phyloP scores from a whole-genome alignment of 2,888 invertebrate species.

The Sycophila texana region DNA sequence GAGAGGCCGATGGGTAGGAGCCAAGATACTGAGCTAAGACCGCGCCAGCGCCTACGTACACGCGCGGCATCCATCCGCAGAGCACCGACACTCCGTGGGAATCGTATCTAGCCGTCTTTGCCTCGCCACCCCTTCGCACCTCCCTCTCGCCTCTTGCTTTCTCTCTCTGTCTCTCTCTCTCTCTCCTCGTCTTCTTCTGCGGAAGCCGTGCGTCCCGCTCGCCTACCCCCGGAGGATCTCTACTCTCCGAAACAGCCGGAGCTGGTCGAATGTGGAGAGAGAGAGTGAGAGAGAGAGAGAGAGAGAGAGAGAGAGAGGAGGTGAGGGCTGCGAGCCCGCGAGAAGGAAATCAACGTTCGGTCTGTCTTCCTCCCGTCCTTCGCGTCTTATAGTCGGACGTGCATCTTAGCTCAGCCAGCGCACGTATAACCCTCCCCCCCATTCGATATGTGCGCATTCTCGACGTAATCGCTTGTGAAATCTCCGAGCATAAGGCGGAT shows the following conservation, averaged over 20 bases:
- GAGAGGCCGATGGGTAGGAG: conserved; percentile 50
- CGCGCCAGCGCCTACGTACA: conserved; percentile 52
- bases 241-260: background rate
- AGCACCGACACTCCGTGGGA: conserved; percentile 67
- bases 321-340: background rate
- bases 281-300: too few relatives aligned
- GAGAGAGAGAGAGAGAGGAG: background rate
- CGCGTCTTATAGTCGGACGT: conserved; percentile 31
- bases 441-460: conserved; percentile 51
- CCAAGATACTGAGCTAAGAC: conserved; percentile 16
- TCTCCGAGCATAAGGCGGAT: conserved; percentile 4
- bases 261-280: background rate
- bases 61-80: conserved; percentile 67
- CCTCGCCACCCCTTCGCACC: conserved; percentile 55
- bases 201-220: conserved; percentile 17
- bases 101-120: conserved; percentile 59
- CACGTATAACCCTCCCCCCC: background rate
- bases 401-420: conserved; percentile 15
- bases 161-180: conserved; percentile 5
- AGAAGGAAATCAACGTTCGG: conserved; percentile 5
- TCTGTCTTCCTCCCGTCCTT: conserved; percentile 17
- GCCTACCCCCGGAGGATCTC: conserved; percentile 36
- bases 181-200: background rate
- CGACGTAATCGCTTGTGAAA: conserved; percentile 62
- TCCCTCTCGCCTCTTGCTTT: conserved; percentile 34